Percentiles rank a stretch among this genome's conserved stretches.
Conservation (phyloP, 2,797 vertebrate genomes). For the Hydrocynus forskahlii region DNA sequence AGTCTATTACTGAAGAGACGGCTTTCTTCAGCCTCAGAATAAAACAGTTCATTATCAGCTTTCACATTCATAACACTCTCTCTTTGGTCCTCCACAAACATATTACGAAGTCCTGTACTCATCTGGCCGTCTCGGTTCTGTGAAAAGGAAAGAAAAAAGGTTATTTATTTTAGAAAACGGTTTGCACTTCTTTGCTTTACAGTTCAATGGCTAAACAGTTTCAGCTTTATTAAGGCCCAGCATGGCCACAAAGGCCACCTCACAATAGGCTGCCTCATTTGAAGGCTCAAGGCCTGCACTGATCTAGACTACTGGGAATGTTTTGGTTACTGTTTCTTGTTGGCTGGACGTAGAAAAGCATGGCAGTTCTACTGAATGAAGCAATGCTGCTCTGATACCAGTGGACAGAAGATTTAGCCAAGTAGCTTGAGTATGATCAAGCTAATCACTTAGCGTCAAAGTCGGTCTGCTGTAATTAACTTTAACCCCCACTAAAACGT, state of each 20-base stretch:
- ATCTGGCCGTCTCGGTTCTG: conserved; percentile 23
- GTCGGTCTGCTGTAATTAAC: conserved; percentile 3
- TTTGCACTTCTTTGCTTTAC: not conserved
- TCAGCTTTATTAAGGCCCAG: not conserved
- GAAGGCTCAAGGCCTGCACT: not conserved
- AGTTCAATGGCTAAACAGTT: not conserved
- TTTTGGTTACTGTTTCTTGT: not conserved
- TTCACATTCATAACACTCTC: conserved; percentile 20
- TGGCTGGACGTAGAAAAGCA: not conserved
- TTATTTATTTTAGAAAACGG: not conserved
- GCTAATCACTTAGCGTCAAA: not conserved
- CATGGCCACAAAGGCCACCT: too few species aligned
- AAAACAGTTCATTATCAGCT: not conserved
- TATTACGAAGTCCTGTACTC: conserved; percentile 17
- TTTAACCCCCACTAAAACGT: not conserved
- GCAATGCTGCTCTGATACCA: not conserved
- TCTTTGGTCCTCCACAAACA: conserved; percentile 15
- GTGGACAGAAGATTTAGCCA: not conserved
- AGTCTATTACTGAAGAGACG: not conserved
- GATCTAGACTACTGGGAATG: not conserved
- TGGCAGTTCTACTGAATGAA: not conserved
- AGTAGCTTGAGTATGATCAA: not conserved
- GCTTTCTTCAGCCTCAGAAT: not conserved
- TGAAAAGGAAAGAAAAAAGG: not conserved
- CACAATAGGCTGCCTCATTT: not conserved